Conservation (phyloP, 2,113 vertebrate species). For the Empidonax alnorum region DNA sequence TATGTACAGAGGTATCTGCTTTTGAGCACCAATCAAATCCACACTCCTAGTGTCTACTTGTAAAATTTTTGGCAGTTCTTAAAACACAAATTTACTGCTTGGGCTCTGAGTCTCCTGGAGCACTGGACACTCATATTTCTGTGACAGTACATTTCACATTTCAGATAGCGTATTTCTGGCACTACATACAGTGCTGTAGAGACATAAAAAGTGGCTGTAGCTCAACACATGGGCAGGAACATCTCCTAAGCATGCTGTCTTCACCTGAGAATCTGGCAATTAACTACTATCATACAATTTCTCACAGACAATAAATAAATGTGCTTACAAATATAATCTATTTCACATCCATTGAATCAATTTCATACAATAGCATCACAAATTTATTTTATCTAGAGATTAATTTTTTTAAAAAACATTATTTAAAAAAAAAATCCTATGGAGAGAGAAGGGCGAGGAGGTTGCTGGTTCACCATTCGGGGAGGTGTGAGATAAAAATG, state of each 20-base stretch:
- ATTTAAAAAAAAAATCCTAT: not conserved
- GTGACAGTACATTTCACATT: not conserved
- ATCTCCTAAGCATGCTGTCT: not conserved
- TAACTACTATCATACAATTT: not conserved
- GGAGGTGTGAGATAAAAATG: not conserved
- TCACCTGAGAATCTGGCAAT: not conserved
- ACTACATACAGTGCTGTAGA: not conserved
- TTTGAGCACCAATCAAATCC: not conserved
- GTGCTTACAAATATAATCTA: not conserved
- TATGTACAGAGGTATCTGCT: not conserved
- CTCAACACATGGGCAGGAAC: not conserved
- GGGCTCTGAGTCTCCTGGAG: not conserved
- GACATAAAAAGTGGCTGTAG: not conserved
- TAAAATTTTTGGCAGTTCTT: not conserved
- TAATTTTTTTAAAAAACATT: not conserved
- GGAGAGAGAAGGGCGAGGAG: not conserved
- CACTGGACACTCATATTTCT: not conserved
- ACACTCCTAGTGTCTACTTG: not conserved
- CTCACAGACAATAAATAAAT: not conserved
- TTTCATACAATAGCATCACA: not conserved
- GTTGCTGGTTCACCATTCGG: not conserved
- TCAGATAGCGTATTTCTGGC: not conserved
- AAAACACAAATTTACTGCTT: not conserved
- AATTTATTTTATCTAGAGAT: not conserved
- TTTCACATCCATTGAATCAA: not conserved